Evolutionary conservation across 2,113 vertebrate species (phyloP).

Genomic region (Vombatus ursinus): DNA sequence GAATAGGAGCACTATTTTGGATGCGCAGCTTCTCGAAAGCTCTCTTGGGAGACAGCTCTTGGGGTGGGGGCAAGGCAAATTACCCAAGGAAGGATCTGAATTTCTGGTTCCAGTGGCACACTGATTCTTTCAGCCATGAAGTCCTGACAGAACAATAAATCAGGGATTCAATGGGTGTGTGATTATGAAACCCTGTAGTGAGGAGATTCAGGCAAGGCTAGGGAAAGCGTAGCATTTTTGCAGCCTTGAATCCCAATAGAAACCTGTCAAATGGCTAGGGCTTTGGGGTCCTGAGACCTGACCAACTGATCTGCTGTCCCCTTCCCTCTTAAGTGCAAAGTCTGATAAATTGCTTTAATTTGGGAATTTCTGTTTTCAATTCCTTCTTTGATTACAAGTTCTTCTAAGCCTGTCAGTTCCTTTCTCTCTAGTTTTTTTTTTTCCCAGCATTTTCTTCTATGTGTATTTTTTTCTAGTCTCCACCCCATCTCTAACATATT

Average conservation of each 20-base stretch:
- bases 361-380: background rate
- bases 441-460: background rate
- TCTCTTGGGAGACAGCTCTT: background rate
- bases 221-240: background rate
- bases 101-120: background rate
- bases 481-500: background rate
- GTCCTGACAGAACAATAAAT: background rate
- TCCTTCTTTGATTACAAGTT: background rate
- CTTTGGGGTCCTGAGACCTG: background rate
- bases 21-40: background rate
- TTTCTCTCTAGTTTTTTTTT: background rate
- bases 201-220: background rate
- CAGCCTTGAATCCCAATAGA: background rate
- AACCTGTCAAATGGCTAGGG: background rate
- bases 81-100: background rate
- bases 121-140: background rate
- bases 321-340: background rate
- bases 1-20: background rate
- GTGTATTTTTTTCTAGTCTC: background rate
- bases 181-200: background rate
- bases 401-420: background rate
- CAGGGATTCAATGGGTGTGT: too few relatives aligned
- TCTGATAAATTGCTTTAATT: background rate
- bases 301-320: background rate
- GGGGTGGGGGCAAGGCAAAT: background rate